These are phyloP conservation scores for Tenualosa ilisha DNA, from an alignment of 2,797 vertebrate species.

Conservation along the genomic window DNA sequence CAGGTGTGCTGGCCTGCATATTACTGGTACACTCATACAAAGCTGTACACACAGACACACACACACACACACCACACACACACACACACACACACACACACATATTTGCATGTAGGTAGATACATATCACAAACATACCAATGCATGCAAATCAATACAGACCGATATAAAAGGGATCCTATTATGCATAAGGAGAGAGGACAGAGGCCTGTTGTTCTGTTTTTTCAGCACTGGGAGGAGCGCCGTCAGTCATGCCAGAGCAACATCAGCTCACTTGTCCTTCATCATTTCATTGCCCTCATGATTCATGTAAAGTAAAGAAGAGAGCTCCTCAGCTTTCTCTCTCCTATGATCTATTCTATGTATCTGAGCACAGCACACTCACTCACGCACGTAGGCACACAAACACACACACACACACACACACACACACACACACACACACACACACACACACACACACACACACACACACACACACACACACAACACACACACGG, in stretches of 20 bases:
- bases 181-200: background rate
- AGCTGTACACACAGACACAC: background rate
- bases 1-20: too few species aligned
- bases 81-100: background rate
- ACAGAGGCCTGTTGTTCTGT: background rate
- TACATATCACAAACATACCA: too few species aligned
- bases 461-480: slow-evolving; percentile 5
- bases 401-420: slow-evolving; percentile 5
- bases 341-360: background rate
- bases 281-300: background rate
- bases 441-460: background rate
- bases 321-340: too few species aligned
- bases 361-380: background rate
- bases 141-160: background rate
- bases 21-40: too few species aligned
- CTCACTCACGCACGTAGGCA: too few species aligned
- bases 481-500: background rate
- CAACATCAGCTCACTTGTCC: background rate
- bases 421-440: background rate
- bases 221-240: background rate
- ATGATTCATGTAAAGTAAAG: too few species aligned
- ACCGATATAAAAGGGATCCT: background rate
- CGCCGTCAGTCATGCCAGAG: background rate
- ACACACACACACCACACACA: too few species aligned
- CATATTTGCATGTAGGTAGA: background rate